Conservation (phyloP, 2,888 invertebrate species). For the Cephus spinipes region DNA sequence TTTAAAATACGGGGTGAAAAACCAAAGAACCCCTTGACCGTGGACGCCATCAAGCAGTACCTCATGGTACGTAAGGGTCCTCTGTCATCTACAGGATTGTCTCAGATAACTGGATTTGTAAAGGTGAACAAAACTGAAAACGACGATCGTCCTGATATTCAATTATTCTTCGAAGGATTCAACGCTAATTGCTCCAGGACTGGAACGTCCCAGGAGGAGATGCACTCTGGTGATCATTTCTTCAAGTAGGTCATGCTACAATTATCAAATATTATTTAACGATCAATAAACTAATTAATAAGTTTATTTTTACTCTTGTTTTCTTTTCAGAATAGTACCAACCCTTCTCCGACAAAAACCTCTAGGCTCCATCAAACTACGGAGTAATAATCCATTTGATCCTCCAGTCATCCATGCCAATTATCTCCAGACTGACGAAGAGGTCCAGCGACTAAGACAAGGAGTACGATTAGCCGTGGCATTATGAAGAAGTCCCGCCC, state of each 20-base stretch:
- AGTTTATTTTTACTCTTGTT: neutral
- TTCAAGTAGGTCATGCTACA: neutral
- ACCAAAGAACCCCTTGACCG: too few relatives aligned
- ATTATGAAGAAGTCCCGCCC: neutral
- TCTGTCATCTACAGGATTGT: too few relatives aligned
- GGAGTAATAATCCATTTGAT: slow-evolving; percentile 5
- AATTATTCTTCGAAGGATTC: neutral
- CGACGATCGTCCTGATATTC: too few relatives aligned
- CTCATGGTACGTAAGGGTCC: too few relatives aligned
- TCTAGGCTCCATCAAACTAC: neutral
- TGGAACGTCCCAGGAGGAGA: neutral
- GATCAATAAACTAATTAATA: slow-evolving; percentile 4
- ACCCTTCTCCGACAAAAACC: neutral
- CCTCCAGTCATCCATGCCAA: neutral
- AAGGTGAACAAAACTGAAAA: too few relatives aligned
- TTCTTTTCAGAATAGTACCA: neutral
- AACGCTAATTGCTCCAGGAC: slow-evolving; percentile 2
- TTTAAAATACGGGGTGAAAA: too few relatives aligned
- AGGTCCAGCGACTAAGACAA: neutral
- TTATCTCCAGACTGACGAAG: neutral
- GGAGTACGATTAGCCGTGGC: slow-evolving; percentile 3
- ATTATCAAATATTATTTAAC: neutral
- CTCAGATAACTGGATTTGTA: too few relatives aligned
- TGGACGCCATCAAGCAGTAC: too few relatives aligned
- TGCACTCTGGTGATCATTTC: neutral